Percentiles rank a stretch among this genome's conserved stretches.
Evolutionary conservation across 2,888 invertebrate species (phyloP).

Genomic region (Sminthurides aquaticus): DNA sequence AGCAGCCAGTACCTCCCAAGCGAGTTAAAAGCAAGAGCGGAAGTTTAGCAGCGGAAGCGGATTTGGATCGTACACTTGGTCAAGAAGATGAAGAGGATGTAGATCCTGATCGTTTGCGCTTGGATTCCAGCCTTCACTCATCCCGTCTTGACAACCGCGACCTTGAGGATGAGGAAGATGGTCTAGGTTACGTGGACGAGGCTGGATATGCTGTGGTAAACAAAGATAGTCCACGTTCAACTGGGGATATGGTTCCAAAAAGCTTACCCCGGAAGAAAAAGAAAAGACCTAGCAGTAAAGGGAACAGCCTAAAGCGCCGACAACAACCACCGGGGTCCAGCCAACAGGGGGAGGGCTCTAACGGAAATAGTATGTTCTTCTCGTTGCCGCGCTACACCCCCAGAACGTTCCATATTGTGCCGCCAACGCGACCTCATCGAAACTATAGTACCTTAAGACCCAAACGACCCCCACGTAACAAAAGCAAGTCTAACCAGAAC

Average conservation of each 20-base stretch:
- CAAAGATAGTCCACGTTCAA: slow-evolving; percentile 21
- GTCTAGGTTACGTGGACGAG: slow-evolving; percentile 37
- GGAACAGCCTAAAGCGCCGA: slow-evolving; percentile 24
- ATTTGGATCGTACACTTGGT: slow-evolving; percentile 1
- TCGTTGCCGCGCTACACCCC: slow-evolving; percentile 36
- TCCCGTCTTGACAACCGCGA: not conserved
- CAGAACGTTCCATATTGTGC: slow-evolving; percentile 35
- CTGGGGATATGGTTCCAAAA: slow-evolving; percentile 17
- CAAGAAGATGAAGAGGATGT: not conserved
- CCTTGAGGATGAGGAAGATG: slow-evolving; percentile 22
- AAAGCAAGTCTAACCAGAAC: not conserved
- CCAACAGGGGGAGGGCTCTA: slow-evolving; percentile 6
- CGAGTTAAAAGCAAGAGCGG: slow-evolving; percentile 16
- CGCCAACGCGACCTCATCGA: slow-evolving; percentile 38
- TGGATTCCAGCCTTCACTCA: not conserved
- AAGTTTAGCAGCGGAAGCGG: slow-evolving; percentile 7
- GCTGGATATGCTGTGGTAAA: slow-evolving; percentile 41
- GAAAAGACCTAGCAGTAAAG: slow-evolving; percentile 24
- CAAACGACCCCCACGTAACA: slow-evolving; percentile 40
- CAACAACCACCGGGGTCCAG: not conserved
- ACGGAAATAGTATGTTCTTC: slow-evolving; percentile 29
- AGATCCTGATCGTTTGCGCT: not conserved
- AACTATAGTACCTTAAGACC: slow-evolving; percentile 40
- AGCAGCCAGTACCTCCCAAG: slow-evolving; percentile 18
- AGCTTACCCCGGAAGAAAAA: slow-evolving; percentile 36